These are phyloP conservation scores for Matsumyia berberina DNA, from an alignment of 2,888 invertebrate species.

Conservation along the genomic window DNA sequence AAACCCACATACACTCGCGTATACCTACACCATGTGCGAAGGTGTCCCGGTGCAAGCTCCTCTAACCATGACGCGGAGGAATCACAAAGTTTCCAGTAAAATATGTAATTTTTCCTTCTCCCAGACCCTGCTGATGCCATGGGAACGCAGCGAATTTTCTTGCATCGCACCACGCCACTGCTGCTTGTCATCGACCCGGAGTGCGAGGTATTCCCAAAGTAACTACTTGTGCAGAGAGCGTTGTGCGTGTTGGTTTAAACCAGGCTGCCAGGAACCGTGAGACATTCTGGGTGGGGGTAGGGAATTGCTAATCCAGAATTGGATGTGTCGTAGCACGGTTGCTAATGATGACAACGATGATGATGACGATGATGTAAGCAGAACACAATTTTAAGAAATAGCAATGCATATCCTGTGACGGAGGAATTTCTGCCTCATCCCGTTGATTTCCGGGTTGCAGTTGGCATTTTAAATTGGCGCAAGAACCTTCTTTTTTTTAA, in stretches of 20 bases:
- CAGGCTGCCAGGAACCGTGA: conserved; percentile 28
- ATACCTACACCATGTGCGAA: conserved; percentile 18
- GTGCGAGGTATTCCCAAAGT: conserved; percentile 28
- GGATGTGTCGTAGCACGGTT: conserved; percentile 7
- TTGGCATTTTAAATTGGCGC: conserved; percentile 27
- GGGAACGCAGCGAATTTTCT: conserved; percentile 54
- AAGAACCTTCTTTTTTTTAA: not conserved
- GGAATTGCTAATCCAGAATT: conserved; percentile 56
- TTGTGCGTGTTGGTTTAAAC: conserved; percentile 27
- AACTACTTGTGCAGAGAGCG: not conserved
- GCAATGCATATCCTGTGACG: not conserved
- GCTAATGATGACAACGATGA: conserved; percentile 18
- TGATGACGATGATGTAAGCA: conserved; percentile 15
- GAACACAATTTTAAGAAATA: conserved; percentile 8
- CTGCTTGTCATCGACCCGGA: conserved; percentile 56
- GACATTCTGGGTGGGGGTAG: conserved; percentile 2
- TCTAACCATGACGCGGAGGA: conserved; percentile 38
- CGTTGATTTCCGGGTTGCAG: conserved; percentile 51
- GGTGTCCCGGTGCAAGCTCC: conserved; percentile 45
- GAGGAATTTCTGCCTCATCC: conserved; percentile 14
- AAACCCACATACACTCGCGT: conserved; percentile 59
- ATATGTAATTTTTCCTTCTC: conserved; percentile 51
- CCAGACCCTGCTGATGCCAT: conserved; percentile 33
- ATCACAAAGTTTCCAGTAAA: conserved; percentile 58
- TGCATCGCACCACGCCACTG: conserved; percentile 7